These are phyloP conservation scores for Rissa tridactyla DNA, from an alignment of 2,113 vertebrate genomes.

Conservation along the genomic window DNA sequence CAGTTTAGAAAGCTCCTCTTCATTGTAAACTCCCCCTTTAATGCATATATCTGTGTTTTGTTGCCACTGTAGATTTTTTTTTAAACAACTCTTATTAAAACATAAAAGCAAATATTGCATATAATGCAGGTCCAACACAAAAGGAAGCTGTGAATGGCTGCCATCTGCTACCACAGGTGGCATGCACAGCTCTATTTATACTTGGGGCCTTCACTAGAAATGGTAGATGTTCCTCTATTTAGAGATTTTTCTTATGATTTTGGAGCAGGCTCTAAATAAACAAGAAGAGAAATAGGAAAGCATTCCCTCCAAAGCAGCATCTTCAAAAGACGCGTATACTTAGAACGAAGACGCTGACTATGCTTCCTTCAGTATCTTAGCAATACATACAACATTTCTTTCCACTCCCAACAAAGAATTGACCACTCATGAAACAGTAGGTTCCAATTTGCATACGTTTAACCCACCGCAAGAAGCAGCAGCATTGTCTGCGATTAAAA, in stretches of 20 bases:
- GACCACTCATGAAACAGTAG: constrained; percentile 66
- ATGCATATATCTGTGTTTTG: neutral
- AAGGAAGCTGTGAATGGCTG: constrained; percentile 26
- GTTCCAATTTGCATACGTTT: constrained; percentile 73
- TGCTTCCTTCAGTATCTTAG: constrained; percentile 13
- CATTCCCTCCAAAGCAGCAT: neutral
- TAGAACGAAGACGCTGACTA: neutral
- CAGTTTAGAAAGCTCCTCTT: neutral
- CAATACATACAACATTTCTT: constrained; percentile 36
- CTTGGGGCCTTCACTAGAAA: neutral
- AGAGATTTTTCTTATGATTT: neutral
- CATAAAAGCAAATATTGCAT: constrained; percentile 15
- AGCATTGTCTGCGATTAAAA: constrained; percentile 72
- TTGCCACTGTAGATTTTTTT: neutral
- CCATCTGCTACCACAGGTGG: constrained; percentile 54
- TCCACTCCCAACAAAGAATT: constrained; percentile 60
- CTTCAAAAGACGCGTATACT: neutral
- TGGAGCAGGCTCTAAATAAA: neutral
- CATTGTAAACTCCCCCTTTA: neutral
- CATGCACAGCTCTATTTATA: constrained; percentile 29
- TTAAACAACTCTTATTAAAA: neutral
- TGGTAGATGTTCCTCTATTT: neutral
- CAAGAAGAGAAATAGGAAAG: neutral
- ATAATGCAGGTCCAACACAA: neutral
- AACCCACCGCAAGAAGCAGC: constrained; percentile 64